phyloP scores from a whole-genome alignment of 2,113 vertebrate species.

The Tauraco erythrolophus region DNA sequence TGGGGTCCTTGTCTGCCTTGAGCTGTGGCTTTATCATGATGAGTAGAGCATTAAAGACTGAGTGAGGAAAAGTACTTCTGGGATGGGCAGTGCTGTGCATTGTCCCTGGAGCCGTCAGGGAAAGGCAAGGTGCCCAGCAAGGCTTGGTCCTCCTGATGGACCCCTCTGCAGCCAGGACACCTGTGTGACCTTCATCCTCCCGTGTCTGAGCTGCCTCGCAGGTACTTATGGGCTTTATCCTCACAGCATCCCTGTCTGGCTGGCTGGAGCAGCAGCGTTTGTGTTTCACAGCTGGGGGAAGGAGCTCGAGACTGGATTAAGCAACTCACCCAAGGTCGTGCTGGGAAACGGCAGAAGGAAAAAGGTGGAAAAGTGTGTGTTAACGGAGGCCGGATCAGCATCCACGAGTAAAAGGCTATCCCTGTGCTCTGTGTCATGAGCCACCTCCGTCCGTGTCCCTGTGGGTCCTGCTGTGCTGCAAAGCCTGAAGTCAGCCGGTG shows the following conservation, averaged over 20 bases:
- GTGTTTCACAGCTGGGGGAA: background rate
- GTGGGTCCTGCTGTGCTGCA: background rate
- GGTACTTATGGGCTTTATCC: background rate
- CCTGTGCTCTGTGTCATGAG: background rate
- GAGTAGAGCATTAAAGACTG: background rate
- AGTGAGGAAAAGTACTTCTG: background rate
- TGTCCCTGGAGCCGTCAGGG: background rate
- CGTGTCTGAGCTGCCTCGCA: background rate
- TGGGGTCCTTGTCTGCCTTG: background rate
- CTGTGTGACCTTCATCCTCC: background rate
- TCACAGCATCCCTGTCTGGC: background rate
- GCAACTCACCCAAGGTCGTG: rapidly evolving
- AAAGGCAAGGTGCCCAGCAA: background rate
- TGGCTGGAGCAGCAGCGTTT: background rate
- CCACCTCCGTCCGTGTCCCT: rapidly evolving
- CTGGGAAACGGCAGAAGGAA: background rate
- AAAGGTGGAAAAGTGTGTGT: rapidly evolving
- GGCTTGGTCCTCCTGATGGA: background rate
- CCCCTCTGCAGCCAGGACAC: background rate
- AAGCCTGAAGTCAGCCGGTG: background rate
- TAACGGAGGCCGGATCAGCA: background rate
- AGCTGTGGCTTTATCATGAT: background rate
- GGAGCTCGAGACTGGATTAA: background rate
- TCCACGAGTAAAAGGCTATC: background rate
- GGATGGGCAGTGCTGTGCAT: background rate